These are phyloP conservation scores for Osmerus mordax DNA, from an alignment of 2,113 vertebrate species.

Conservation along the genomic window DNA sequence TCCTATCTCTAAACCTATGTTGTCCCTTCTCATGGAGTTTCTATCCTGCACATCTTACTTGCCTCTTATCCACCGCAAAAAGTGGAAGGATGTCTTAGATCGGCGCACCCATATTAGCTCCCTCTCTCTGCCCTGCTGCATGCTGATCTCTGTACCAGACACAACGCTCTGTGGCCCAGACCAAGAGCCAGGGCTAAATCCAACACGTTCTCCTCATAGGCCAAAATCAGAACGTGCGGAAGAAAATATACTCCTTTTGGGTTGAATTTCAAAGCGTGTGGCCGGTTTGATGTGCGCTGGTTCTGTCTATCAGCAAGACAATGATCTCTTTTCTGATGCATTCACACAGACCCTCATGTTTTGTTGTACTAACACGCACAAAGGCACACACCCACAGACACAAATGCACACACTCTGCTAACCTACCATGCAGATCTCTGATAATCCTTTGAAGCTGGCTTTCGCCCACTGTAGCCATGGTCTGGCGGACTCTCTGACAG, in stretches of 20 bases:
- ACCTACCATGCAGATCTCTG: slow-evolving; percentile 86
- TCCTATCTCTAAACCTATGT: not conserved
- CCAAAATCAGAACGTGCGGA: not conserved
- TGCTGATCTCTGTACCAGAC: slow-evolving; percentile 32
- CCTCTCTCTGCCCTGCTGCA: slow-evolving; percentile 46
- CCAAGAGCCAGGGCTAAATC: slow-evolving; percentile 13
- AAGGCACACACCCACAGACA: slow-evolving; percentile 25
- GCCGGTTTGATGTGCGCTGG: not conserved
- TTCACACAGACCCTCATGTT: slow-evolving; percentile 6
- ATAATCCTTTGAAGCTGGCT: slow-evolving; percentile 93
- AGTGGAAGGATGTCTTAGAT: slow-evolving; percentile 53
- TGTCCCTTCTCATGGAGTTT: not conserved
- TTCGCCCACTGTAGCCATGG: slow-evolving; percentile 82
- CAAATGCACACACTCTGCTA: slow-evolving; percentile 38
- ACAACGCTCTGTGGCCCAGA: slow-evolving; percentile 24
- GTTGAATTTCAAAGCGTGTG: not conserved
- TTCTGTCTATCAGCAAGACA: slow-evolving; percentile 26
- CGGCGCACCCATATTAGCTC: slow-evolving; percentile 38
- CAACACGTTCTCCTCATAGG: slow-evolving; percentile 6
- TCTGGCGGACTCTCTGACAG: slow-evolving; percentile 53
- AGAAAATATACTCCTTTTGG: not conserved
- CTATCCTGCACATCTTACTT: slow-evolving; percentile 32
- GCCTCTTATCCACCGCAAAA: slow-evolving; percentile 64
- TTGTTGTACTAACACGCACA: slow-evolving; percentile 1
- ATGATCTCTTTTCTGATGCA: slow-evolving; percentile 13